These are phyloP conservation scores for Apteryx mantelli DNA, from an alignment of 2,113 vertebrate species.

Conservation along the genomic window DNA sequence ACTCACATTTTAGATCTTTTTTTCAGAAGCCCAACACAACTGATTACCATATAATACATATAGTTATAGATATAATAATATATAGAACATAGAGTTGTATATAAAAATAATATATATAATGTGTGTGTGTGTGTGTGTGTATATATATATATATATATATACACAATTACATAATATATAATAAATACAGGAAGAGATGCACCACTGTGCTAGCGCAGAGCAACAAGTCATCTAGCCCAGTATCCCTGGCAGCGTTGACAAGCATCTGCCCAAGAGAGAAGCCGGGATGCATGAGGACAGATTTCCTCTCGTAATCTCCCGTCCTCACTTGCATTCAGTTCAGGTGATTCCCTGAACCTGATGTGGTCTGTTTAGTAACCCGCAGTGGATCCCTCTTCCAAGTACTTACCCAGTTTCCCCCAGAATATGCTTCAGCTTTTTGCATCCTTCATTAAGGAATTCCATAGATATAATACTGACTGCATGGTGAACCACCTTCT, in stretches of 20 bases:
- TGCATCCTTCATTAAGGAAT: neutral
- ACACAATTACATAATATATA: too few relatives aligned
- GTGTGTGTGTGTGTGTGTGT: too few relatives aligned
- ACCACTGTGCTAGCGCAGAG: neutral
- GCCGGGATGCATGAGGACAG: neutral
- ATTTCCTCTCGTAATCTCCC: neutral
- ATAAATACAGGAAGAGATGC: neutral
- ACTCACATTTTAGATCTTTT: neutral
- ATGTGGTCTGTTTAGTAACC: neutral
- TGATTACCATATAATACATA: too few relatives aligned
- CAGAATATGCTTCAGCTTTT: neutral
- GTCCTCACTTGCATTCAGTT: neutral
- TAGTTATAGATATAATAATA: too few relatives aligned
- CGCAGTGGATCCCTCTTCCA: too few relatives aligned
- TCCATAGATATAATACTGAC: neutral
- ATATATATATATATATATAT: too few relatives aligned
- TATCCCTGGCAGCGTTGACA: neutral
- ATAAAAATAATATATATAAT: too few relatives aligned
- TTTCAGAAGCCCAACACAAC: neutral
- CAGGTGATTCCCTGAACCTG: neutral
- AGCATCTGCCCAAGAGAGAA: neutral
- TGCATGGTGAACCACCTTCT: neutral
- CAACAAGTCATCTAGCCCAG: neutral
- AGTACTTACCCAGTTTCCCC: neutral
- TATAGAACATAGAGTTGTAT: too few relatives aligned